Percentiles rank a stretch among this genome's conserved stretches.
Conservation (phyloP, 2,797 vertebrate genomes). For the Enoplosus armatus region DNA sequence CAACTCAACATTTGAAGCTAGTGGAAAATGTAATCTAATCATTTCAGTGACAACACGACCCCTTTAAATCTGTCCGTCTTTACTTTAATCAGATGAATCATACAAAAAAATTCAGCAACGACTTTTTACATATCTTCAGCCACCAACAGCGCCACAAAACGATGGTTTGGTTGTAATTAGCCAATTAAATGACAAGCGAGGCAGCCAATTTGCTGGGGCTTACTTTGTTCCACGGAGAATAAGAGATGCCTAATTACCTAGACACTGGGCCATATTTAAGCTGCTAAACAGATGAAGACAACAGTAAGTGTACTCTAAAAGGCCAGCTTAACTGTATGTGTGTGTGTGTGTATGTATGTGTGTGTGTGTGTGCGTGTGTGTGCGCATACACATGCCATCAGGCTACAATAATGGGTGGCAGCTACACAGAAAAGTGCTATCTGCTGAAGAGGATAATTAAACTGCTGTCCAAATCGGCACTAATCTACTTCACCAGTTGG, state of each 20-base stretch:
- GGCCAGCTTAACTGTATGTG: slow-evolving; percentile 65
- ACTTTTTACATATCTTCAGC: slow-evolving; percentile 28
- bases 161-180: slow-evolving; percentile 63
- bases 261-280: slow-evolving; percentile 74
- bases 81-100: neutral
- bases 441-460: slow-evolving; percentile 81
- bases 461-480: slow-evolving; percentile 74
- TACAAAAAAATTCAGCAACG: neutral
- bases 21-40: neutral
- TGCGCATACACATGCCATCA: slow-evolving; percentile 21
- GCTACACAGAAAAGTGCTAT: slow-evolving; percentile 64
- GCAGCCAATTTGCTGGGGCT: slow-evolving; percentile 70
- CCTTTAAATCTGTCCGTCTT: slow-evolving; percentile 5
- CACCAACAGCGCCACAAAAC: slow-evolving; percentile 41
- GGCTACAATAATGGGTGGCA: slow-evolving; percentile 55
- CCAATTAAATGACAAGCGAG: slow-evolving; percentile 69
- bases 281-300: slow-evolving; percentile 79
- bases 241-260: slow-evolving; percentile 79
- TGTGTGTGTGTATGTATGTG: slow-evolving; percentile 23
- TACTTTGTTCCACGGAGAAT: slow-evolving; percentile 69
- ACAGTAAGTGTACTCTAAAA: slow-evolving; percentile 75
- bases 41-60: slow-evolving; percentile 8
- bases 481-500: slow-evolving; percentile 75
- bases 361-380: slow-evolving; percentile 26
- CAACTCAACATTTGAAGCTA: neutral